Evolutionary conservation across 1,140 invertebrate genomes (phyloP), one percentile per base, ranked within the genome.

Genomic region (Zaprionus capensis): DNA sequence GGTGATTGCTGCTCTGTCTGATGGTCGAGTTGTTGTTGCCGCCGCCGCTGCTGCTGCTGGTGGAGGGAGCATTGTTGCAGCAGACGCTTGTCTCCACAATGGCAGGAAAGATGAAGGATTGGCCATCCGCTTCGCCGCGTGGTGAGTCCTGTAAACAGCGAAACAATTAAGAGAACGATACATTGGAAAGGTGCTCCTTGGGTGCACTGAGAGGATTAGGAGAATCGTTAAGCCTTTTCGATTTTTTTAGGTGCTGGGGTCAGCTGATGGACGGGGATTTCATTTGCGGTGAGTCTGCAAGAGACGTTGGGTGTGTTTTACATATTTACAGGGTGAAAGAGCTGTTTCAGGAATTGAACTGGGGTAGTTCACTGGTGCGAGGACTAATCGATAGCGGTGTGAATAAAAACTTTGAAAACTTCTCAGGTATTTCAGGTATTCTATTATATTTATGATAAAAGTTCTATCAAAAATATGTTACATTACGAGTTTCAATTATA

Each of bases 121-220:
- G 95, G 20, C 95, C 95, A 64, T 96, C 95, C 11, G 94, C 94
- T 80, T 96, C 95, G 72, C 95, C 95, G 64, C 95, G 93, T 15
- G 95, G 95, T 5, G 95, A 96, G 78, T 96, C 95, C 83, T 94
- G 93, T 44, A 90, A 91, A 71, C 67, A 71, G 78, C 69, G 44
- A 80, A 55, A 67, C n/a, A 53, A n/a, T 74, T 85, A 44, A 77
- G 65, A 74, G 22, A 59, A 56, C 66, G 24, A 51, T 66, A 67
- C 34, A 26, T 28, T 20, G 31, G 5, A 11, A 36, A 14, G 14
- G 55, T 55, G 44, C 17, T 49, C 34, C 73, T 53, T 38, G 34
- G 31, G 65, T 51, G 46, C 49, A 65, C 20, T 59, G 17, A 28
- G n/a, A 12, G 24, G 24, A 38, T 44, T 14, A 24, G 34, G 26